Conservation (phyloP, 1,140 invertebrate species). For the Megalonaias nervosa region DNA sequence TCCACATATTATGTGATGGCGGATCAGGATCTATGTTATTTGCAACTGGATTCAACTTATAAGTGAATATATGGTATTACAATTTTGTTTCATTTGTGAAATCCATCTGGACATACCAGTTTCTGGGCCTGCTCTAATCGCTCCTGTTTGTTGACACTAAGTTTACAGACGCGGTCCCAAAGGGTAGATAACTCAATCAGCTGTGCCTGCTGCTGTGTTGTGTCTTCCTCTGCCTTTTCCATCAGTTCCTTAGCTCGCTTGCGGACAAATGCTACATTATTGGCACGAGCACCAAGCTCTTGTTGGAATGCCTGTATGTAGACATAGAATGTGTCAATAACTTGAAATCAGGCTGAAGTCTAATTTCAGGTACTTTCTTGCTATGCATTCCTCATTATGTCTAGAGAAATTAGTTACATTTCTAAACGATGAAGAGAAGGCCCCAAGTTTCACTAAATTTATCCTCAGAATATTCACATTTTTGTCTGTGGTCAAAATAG, state of each 20-base stretch:
- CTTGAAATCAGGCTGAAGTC: slow-evolving; percentile 4
- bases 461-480: too few species aligned
- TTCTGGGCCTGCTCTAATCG: slow-evolving; percentile 87
- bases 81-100: too few species aligned
- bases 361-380: neutral
- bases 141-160: slow-evolving; percentile 85
- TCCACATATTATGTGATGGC: too few species aligned
- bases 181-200: slow-evolving; percentile 86
- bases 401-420: too few species aligned
- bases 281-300: slow-evolving; percentile 88
- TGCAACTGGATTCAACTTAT: too few species aligned
- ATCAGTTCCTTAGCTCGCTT: slow-evolving; percentile 91
- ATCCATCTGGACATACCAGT: slow-evolving; percentile 65
- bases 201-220: slow-evolving; percentile 84
- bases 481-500: too few species aligned
- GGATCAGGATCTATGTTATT: too few species aligned
- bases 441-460: too few species aligned
- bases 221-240: slow-evolving; percentile 87
- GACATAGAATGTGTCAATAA: slow-evolving; percentile 1
- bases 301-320: slow-evolving; percentile 85
- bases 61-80: too few species aligned
- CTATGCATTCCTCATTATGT: too few species aligned
- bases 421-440: too few species aligned
- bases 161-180: slow-evolving; percentile 87
- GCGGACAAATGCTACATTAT: slow-evolving; percentile 91